phyloP scores from a whole-genome alignment of 2,113 vertebrate species.

The Alouatta palliata region DNA sequence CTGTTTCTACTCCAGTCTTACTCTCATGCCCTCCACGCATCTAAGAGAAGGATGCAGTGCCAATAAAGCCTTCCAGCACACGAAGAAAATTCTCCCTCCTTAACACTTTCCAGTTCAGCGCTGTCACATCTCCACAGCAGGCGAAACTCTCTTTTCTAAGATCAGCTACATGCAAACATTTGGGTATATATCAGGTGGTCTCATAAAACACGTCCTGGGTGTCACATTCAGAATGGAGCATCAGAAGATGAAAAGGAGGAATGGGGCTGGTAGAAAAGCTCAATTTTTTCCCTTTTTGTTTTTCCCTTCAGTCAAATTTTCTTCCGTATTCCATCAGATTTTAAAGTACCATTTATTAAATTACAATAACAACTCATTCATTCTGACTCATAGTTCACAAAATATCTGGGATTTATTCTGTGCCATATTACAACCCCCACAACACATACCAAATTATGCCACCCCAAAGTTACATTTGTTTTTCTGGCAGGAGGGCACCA shows the following conservation, averaged over 20 bases:
- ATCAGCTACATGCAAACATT: not conserved
- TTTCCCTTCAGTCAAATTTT: not conserved
- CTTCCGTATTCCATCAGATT: not conserved
- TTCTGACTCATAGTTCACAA: conserved; percentile 18
- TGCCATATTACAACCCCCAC: not conserved
- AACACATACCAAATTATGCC: not conserved
- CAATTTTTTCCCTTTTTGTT: not conserved
- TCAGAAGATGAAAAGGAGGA: not conserved
- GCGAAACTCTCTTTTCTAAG: not conserved
- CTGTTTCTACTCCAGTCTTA: not conserved
- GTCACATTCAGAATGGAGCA: not conserved
- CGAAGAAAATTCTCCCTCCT: not conserved
- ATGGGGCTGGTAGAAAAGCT: not conserved
- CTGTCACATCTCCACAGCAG: not conserved
- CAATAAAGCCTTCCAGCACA: not conserved
- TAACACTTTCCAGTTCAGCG: not conserved
- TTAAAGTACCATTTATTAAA: conserved; percentile 37
- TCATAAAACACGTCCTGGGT: not conserved
- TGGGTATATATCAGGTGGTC: not conserved
- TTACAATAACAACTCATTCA: not conserved
- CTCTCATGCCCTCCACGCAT: not conserved
- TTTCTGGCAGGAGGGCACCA: not conserved
- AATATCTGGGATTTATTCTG: not conserved
- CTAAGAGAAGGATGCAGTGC: not conserved
- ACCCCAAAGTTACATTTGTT: not conserved